Conservation (phyloP, 2,797 vertebrate genomes). For the Dromococcyx pavoninus region DNA sequence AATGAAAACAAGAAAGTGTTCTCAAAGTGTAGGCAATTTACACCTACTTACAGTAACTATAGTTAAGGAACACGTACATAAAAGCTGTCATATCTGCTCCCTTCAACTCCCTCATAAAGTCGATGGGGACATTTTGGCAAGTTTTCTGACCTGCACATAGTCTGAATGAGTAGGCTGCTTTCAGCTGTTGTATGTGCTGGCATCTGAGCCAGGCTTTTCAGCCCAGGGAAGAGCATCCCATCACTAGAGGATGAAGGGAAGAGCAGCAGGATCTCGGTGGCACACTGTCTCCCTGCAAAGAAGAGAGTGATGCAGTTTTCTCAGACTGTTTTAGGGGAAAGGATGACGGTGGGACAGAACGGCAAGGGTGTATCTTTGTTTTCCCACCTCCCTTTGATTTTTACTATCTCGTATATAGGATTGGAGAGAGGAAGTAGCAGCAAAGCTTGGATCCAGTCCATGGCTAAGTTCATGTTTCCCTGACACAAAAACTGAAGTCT, state of each 20-base stretch:
- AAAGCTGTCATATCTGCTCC: slow-evolving; percentile 41
- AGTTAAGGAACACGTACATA: not conserved
- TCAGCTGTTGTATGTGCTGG: not conserved
- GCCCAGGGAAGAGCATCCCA: not conserved
- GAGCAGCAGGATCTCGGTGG: not conserved
- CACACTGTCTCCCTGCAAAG: not conserved
- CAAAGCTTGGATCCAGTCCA: fast-evolving
- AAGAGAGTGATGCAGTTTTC: fast-evolving
- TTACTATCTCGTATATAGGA: not conserved
- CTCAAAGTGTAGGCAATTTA: slow-evolving; percentile 53
- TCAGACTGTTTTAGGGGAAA: not conserved
- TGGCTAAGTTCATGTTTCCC: not conserved
- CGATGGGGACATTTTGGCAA: not conserved
- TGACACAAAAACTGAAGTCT: not conserved
- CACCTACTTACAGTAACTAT: slow-evolving; percentile 44
- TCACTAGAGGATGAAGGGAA: not conserved
- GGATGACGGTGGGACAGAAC: fast-evolving
- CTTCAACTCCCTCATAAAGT: not conserved
- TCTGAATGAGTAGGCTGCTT: not conserved
- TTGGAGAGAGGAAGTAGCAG: not conserved
- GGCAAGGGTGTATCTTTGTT: fast-evolving
- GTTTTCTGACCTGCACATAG: not conserved
- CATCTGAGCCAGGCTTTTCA: not conserved
- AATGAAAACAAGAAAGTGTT: slow-evolving; percentile 47
- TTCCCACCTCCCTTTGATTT: not conserved